Evolutionary conservation across 2,888 invertebrate species (phyloP), one percentile per base, ranked within the genome.

Genomic region (Sympetrum striolatum): DNA sequence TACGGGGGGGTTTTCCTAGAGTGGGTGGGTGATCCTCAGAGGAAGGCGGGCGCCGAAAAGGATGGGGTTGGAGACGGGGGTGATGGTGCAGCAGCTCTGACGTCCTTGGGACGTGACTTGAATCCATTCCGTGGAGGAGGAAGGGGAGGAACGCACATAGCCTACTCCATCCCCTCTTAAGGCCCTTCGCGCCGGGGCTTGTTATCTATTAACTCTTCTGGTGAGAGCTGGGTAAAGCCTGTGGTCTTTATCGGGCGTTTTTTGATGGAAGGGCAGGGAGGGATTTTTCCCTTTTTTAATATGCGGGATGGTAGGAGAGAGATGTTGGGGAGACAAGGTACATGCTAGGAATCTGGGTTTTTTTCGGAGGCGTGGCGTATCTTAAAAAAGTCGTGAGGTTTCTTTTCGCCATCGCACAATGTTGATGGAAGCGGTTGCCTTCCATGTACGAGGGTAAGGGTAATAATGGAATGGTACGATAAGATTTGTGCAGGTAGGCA

Each of bases 221-320:
- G 86, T 86, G 86, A 86, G 86, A 86, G 86, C 60, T 60, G 86
- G 60, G 86, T 64, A 64, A 86, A 86, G 86, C 86, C 86, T 64
- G 58, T 37, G 37, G 86, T 86, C 86, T 86, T 86, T 86, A 86
- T 86, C 60, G 86, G 35, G 86, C 22, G 35, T 86, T 86, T 86
- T 86, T 60, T 86, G 22, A 86, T 86, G 86, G 86, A 86, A 86
- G 64, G 18, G 31, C 53, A 15, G 25, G 8, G n/a, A 35, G 22
- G 0, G 12, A 10, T 53, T 53, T 53, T 73, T 31, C 8, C 53
- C 18, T 73, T 73, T 73, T 73, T 73, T 73, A 14, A 1, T 73
- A 25, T 22, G 35, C 22, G 82, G 22, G 35, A 81, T 10, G 48
- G 48, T n/a, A 31, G 14, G 81, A 31, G 81, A 37, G 37, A 37